phyloP scores from a whole-genome alignment of 2,888 invertebrate genomes.

The Furcula furcula region DNA sequence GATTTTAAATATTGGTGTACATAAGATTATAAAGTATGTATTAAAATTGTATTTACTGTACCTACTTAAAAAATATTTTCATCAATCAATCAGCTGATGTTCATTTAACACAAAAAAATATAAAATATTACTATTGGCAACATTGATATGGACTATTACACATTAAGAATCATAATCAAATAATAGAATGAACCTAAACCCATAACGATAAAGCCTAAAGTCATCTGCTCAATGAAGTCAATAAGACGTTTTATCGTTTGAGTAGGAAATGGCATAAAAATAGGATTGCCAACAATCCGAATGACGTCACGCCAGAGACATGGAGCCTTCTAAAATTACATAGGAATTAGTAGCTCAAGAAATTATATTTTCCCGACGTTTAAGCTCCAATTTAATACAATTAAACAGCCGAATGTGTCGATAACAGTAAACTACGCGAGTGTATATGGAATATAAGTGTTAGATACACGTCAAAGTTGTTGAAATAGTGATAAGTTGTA shows the following conservation, averaged over 20 bases:
- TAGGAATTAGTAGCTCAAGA: conserved; percentile 57
- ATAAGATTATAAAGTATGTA: too few relatives aligned
- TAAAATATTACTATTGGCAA: conserved; percentile 34
- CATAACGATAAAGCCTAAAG: conserved; percentile 44
- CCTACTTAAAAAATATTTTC: too few relatives aligned
- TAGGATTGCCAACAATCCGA: conserved; percentile 79
- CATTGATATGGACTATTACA: conserved; percentile 38
- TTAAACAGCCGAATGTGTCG: conserved; percentile 53
- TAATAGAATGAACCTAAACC: conserved; percentile 52
- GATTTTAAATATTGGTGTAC: too few relatives aligned
- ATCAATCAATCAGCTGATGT: conserved; percentile 1
- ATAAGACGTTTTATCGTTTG: conserved; percentile 58
- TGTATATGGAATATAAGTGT: conserved; percentile 37
- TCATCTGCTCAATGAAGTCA: conserved; percentile 39
- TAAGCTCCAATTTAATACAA: conserved; percentile 53
- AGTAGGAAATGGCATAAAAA: conserved; percentile 75
- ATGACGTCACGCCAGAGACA: conserved; percentile 76
- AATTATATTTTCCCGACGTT: conserved; percentile 58
- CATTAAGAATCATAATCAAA: conserved; percentile 39
- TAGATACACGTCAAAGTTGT: conserved; percentile 26
- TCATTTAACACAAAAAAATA: not conserved
- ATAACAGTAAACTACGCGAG: conserved; percentile 55
- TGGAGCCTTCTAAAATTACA: conserved; percentile 79
- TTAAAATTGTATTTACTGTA: too few relatives aligned
- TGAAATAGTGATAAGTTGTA: conserved; percentile 41